These are phyloP conservation scores for Haliaeetus leucogaster DNA, from an alignment of 2,113 vertebrate species.

Conservation along the genomic window DNA sequence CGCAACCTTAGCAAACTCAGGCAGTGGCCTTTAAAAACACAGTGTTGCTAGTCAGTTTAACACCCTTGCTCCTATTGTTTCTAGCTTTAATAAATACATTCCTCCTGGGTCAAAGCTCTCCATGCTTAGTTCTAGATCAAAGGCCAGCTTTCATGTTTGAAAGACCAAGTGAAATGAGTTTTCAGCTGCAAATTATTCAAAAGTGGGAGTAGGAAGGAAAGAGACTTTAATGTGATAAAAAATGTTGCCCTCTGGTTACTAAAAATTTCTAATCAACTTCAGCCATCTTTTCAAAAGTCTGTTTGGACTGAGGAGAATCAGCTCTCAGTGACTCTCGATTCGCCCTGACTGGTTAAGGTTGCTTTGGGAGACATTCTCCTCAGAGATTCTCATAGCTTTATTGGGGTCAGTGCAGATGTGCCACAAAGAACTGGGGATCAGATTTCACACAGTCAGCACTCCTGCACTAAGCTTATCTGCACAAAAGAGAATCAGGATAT, in stretches of 20 bases:
- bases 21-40: not conserved
- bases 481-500: not conserved
- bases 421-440: not conserved
- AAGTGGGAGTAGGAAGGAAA: not conserved
- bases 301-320: not conserved
- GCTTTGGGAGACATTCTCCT: not conserved
- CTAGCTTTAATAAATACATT: constrained; percentile 1
- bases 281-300: not conserved
- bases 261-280: not conserved
- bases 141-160: not conserved
- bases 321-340: rapidly evolving
- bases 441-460: not conserved
- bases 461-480: not conserved
- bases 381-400: not conserved
- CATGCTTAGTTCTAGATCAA: not conserved
- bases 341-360: not conserved
- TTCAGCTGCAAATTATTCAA: not conserved
- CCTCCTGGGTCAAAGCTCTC: not conserved
- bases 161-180: not conserved
- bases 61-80: not conserved
- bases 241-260: not conserved
- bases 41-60: not conserved
- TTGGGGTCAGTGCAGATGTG: rapidly evolving
- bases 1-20: not conserved
- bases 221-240: not conserved